Conservation (phyloP, 1,140 invertebrate genomes). For the Drosophila nannoptera region DNA sequence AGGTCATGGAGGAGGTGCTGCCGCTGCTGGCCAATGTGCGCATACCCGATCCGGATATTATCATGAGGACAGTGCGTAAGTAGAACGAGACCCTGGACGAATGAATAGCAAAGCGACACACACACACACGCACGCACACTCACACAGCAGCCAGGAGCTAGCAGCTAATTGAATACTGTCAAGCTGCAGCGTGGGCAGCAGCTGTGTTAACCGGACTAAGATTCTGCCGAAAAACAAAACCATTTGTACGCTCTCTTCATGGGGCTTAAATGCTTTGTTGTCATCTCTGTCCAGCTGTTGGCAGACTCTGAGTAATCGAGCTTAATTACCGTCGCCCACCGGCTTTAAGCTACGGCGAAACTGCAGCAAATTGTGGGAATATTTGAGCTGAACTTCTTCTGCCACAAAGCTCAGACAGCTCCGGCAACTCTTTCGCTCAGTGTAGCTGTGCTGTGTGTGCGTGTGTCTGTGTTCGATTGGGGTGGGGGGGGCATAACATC, state of each 20-base stretch:
- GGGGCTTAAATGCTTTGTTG: too few species aligned
- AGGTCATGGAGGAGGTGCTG: conserved; percentile 94
- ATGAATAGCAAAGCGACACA: conserved; percentile 21
- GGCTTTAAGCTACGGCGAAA: too few species aligned
- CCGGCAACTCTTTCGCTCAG: not conserved
- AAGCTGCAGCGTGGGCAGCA: too few species aligned
- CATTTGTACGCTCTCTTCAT: too few species aligned
- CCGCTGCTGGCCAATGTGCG: conserved; percentile 93
- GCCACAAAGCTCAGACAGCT: not conserved
- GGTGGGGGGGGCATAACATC: conserved; percentile 5
- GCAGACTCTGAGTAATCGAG: too few species aligned
- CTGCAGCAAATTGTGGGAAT: too few species aligned
- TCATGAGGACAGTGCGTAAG: conserved; percentile 90
- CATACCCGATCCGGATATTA: conserved; percentile 90
- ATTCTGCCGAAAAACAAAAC: too few species aligned
- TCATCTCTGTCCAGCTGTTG: too few species aligned
- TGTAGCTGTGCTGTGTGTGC: not conserved
- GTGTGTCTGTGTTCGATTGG: conserved; percentile 14
- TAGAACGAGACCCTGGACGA: conserved; percentile 63
- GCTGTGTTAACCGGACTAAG: conserved; percentile 17
- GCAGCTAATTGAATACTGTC: not conserved
- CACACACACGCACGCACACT: conserved; percentile 6
- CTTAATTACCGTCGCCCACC: too few species aligned
- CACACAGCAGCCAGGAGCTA: not conserved
- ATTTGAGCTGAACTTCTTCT: too few species aligned